Evolutionary conservation across 2,888 invertebrate species (phyloP).

Genomic region (Tanytarsus gracilentus): DNA sequence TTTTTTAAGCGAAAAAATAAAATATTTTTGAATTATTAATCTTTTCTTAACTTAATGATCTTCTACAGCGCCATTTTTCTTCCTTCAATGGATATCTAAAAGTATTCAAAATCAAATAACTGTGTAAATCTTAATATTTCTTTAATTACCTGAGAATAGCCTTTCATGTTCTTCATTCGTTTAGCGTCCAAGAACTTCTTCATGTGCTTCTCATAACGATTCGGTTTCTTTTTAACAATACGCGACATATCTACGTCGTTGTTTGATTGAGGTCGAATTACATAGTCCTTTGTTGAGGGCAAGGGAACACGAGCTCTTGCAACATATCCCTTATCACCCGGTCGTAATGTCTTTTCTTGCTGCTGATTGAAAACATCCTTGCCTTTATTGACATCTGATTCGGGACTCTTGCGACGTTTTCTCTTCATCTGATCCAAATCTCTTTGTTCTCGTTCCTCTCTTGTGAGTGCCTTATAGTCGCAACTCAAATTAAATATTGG

Average conservation of each 20-base stretch:
- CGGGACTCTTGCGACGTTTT: conserved; percentile 36
- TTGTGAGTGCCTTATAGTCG: conserved; percentile 83
- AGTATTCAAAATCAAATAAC: background rate
- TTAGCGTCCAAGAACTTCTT: conserved; percentile 83
- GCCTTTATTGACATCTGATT: conserved; percentile 43
- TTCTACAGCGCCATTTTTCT: conserved; percentile 91
- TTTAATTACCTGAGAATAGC: conserved; percentile 60
- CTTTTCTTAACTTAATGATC: conserved; percentile 32
- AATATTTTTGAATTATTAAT: background rate
- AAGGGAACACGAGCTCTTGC: conserved; percentile 87
- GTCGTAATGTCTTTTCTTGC: conserved; percentile 63
- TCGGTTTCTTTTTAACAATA: conserved; percentile 71
- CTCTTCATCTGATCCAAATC: conserved; percentile 73
- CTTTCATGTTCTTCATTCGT: conserved; percentile 62
- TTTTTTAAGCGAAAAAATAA: background rate
- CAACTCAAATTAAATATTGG: conserved; percentile 95
- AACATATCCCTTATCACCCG: conserved; percentile 94
- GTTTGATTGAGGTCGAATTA: conserved; percentile 85
- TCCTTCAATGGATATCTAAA: conserved; percentile 83
- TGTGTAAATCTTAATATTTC: background rate
- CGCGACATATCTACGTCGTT: conserved; percentile 77
- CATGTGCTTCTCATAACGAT: conserved; percentile 86
- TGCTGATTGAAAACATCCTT: conserved; percentile 51
- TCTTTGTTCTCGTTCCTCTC: conserved; percentile 88
- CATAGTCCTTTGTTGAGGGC: conserved; percentile 94